Evolutionary conservation across 2,797 vertebrate species (phyloP).

Genomic region (Mionectes olivaceus): DNA sequence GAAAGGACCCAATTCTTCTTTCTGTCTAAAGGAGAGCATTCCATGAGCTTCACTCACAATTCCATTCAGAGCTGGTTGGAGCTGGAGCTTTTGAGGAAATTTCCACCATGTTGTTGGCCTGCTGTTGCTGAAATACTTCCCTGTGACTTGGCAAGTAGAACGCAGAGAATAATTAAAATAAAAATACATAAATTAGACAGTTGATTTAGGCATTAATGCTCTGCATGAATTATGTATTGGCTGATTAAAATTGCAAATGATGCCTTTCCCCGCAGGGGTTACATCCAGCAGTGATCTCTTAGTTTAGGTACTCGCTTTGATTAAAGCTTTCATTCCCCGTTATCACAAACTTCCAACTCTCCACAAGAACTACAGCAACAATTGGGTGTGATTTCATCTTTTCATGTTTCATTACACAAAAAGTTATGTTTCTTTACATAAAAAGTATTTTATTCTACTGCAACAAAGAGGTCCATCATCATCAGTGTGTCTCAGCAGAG

Average conservation of each 20-base stretch:
- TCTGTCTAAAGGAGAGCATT: fast-evolving
- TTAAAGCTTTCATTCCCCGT: background rate
- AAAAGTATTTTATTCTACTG: background rate
- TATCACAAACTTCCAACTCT: background rate
- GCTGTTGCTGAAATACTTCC: background rate
- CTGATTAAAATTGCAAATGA: background rate
- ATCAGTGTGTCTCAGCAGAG: fast-evolving
- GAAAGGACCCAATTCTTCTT: fast-evolving
- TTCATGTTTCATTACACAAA: background rate
- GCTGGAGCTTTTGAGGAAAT: background rate
- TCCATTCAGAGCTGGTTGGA: fast-evolving
- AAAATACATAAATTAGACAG: background rate
- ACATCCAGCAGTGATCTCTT: background rate
- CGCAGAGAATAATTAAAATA: background rate
- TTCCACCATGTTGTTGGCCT: background rate
- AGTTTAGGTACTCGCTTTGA: background rate
- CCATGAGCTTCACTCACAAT: fast-evolving
- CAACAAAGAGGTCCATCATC: fast-evolving
- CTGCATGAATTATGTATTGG: background rate
- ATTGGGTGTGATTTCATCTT: fast-evolving
- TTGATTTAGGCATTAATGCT: fast-evolving
- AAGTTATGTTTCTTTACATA: background rate
- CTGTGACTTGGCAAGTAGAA: background rate
- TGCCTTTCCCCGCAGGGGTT: background rate
- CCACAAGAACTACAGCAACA: background rate